Conservation (phyloP, 2,113 vertebrate species). For the Vireo altiloquus region DNA sequence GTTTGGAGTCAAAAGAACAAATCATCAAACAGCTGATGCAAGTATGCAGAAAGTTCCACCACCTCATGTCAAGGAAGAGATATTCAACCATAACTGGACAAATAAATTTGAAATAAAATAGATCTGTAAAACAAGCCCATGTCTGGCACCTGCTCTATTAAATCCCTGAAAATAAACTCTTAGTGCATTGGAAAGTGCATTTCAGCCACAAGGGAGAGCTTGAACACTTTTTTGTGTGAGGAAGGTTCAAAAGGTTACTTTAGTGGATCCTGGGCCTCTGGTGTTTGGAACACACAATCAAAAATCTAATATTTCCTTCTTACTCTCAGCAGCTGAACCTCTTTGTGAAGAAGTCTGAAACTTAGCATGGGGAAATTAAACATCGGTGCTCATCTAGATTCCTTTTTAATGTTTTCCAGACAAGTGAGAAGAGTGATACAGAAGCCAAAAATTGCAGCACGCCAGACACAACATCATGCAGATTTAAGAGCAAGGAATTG, state of each 20-base stretch:
- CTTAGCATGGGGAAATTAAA: slow-evolving; percentile 46
- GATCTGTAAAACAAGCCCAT: neutral
- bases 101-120: neutral
- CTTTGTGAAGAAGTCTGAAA: slow-evolving; percentile 15
- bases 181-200: neutral
- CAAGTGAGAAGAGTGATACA: neutral
- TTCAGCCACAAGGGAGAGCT: neutral
- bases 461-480: neutral
- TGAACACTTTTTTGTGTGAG: neutral
- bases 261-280: neutral
- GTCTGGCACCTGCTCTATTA: neutral
- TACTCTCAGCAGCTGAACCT: slow-evolving; percentile 29
- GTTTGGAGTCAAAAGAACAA: neutral
- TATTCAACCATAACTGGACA: neutral
- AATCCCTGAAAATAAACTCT: slow-evolving; percentile 21
- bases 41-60: neutral
- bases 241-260: slow-evolving; percentile 8
- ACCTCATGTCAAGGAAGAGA: neutral
- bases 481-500: neutral
- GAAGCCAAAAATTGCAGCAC: neutral
- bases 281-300: slow-evolving; percentile 43
- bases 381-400: neutral
- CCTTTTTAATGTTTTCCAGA: neutral
- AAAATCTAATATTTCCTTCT: slow-evolving; percentile 55
- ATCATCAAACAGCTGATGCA: neutral